Evolutionary conservation across 2,113 vertebrate species (phyloP), one percentile per base, ranked within the genome.

Genomic region (Pachyramphus minor): DNA sequence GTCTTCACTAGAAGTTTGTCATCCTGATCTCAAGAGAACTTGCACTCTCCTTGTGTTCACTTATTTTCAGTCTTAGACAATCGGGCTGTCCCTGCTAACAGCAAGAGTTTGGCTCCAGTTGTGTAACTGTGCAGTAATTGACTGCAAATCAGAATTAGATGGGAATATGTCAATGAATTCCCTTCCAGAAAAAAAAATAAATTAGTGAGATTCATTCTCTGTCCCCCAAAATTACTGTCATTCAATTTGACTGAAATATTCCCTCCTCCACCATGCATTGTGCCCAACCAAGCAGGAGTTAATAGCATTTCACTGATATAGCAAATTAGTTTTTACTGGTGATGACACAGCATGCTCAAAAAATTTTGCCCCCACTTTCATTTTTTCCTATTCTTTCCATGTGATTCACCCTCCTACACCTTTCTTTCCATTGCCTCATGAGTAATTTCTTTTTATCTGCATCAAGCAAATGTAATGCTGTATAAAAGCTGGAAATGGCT

Each of bases 351-450:
- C 94, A 88, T 59, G 56, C 79, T 85, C 23, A 55, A 89, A 86
- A 91, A 73, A 19, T 59, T 91, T 93, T 92, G 66, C 52, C 50
- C 86, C 74, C 89, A 77, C 68, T 89, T 95, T 73, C n/a, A 81
- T 95, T 91, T 96, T 84, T 78, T 84, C 82, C 87, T 86, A 49
- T 95, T 95, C 81, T 95, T 87, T 64, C 63, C 81, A 78, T 1
- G 12, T 96, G 93, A 97, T 95, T 97, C 93, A 95, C 45, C 96
- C 95, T 96, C 95, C 95, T 90, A 94, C 93, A 72, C 71, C n/a
- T 89, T 88, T 97, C 45, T 42, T 37, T 80, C 75, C 78, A 68
- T 82, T 95, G 89, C 87, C n/a, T 93, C 50, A 83, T 80, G 76
- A 97, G 87, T 97, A 95, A 95, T 95, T 94, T 89, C 75, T 93